phyloP scores from a whole-genome alignment of 23 tunicate species.

The Corella eumyota region DNA sequence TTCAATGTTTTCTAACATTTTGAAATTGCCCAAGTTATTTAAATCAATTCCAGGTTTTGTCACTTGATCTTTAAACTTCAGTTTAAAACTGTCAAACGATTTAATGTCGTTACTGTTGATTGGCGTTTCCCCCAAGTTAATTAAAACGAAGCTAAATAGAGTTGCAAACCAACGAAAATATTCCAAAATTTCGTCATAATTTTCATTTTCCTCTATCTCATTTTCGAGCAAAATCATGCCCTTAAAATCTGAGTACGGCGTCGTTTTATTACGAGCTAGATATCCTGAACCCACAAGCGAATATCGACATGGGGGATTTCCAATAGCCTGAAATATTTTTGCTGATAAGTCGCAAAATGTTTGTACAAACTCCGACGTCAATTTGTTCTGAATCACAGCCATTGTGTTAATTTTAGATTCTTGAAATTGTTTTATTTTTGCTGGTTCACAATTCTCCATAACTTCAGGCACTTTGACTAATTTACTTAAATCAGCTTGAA shows the following conservation, averaged over 20 bases:
- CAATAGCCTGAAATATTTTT: too few species aligned
- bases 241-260: constrained; percentile 10
- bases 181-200: constrained; percentile 16
- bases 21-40: neutral
- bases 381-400: too few species aligned
- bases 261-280: constrained; percentile 9
- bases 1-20: neutral
- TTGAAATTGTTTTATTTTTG: constrained; percentile 2
- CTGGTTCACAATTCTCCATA: neutral
- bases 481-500: neutral
- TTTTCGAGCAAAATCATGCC: constrained; percentile 14
- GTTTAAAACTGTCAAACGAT: neutral
- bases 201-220: constrained; percentile 15
- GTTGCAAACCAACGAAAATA: constrained; percentile 25
- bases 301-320: constrained; percentile 25
- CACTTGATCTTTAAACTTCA: neutral
- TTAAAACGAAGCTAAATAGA: constrained; percentile 9
- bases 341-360: too few species aligned
- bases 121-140: constrained; percentile 9
- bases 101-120: neutral
- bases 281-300: constrained; percentile 15
- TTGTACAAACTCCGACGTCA: too few species aligned
- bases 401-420: constrained; percentile 1
- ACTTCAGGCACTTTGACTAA: neutral
- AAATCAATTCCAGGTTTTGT: neutral